Base-by-base conservation (phyloP, 2,888 invertebrate species). In the Celastrina argiolus region DNA sequence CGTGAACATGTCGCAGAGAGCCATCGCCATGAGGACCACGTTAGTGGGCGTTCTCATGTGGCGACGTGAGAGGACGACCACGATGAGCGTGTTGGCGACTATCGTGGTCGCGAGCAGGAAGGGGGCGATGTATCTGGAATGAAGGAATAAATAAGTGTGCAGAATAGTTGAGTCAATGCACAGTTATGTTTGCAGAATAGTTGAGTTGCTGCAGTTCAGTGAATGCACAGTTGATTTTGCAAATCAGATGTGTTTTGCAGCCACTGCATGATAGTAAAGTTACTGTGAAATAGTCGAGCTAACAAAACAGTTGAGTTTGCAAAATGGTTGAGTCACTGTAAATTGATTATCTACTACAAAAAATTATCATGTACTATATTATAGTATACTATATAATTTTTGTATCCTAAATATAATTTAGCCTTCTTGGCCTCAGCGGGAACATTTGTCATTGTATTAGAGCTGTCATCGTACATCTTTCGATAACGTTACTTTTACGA, bases 1-100 rank as follows among this genome's bases (percentile, higher is more conserved):
- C 0, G 98, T 98, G 82, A 98, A 94, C 94, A 98, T 96, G 87
- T 98, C 98, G 74, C 97, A 97, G 4, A 98, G 92, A 0, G 98
- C 98, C 97, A 98, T 98, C n/a, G 96, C 96, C 93, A 97, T 95
- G 2, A 98, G 93, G 0, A 98, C 96, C n/a, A 95, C 94, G 85
- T 98, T 98, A 5, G 98, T 98, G 0, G 98, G 97, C 0, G 97
- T 96, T 34, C 96, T 85, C 98, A 98, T 98, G 84, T 98, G 97
- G 41, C 96, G 93, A 73, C 97, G 96, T 68, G 97, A 95, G 39
- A 98, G 92, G 0, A 98, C 98, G 41, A 98, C 93, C 14, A 98
- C 97, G 71, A 98, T 97, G 8, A 98, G 90, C 0, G 97, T 95
- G 87, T 98, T 98, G 59, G 97, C 96, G 2, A 97, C 93, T n/a